Evolutionary conservation across 2,113 vertebrate species (phyloP).

Genomic region (Hippocampus barbouri): DNA sequence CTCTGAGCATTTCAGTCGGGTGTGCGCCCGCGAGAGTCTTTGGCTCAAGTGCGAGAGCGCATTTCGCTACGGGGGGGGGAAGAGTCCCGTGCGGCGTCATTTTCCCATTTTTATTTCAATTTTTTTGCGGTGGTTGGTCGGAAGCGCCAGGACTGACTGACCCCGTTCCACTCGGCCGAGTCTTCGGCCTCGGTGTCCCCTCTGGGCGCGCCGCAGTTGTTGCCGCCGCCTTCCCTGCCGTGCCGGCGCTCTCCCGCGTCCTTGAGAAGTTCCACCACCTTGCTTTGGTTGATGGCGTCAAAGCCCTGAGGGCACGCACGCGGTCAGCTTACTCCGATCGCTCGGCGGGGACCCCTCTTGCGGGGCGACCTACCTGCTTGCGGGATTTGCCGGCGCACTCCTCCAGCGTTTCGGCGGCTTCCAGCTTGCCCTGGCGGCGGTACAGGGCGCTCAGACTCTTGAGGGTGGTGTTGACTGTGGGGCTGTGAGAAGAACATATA

Average conservation of each 20-base stretch:
- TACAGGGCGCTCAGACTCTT: constrained; percentile 84
- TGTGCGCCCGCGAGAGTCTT: too few species aligned
- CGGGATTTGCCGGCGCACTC: constrained; percentile 83
- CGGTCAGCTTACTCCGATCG: neutral
- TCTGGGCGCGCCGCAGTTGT: constrained; percentile 23
- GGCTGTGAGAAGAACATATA: constrained; percentile 52
- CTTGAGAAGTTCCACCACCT: constrained; percentile 85
- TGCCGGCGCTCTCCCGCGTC: constrained; percentile 73
- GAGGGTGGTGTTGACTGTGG: constrained; percentile 85
- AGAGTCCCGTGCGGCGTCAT: too few species aligned
- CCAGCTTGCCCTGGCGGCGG: constrained; percentile 87
- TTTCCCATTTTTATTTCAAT: too few species aligned
- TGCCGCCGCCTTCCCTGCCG: constrained; percentile 63
- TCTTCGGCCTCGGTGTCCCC: constrained; percentile 73
- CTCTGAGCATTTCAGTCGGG: too few species aligned
- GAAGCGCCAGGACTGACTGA: constrained; percentile 48
- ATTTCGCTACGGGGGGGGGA: too few species aligned
- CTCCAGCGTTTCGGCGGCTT: constrained; percentile 84
- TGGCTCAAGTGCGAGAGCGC: too few species aligned
- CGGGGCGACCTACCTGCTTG: constrained; percentile 73
- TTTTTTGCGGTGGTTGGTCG: too few species aligned
- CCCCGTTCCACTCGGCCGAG: constrained; percentile 81
- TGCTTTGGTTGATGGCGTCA: constrained; percentile 84
- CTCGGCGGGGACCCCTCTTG: too few species aligned
- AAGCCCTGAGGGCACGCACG: constrained; percentile 68